These are phyloP conservation scores for Alloscopus bannaensis DNA, from an alignment of 2,888 invertebrate species.

Conservation along the genomic window DNA sequence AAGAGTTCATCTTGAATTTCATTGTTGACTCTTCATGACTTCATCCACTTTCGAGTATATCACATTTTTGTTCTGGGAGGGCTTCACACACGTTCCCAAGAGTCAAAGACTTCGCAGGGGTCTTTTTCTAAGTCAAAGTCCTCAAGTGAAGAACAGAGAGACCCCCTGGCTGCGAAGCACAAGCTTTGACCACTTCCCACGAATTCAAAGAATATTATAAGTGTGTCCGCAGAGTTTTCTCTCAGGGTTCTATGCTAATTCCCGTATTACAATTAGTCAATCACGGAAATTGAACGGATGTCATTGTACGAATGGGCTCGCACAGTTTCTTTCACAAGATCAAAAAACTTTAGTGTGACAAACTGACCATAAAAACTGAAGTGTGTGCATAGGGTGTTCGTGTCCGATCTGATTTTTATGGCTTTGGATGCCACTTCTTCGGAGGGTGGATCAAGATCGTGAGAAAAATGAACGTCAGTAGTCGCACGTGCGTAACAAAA, in stretches of 20 bases:
- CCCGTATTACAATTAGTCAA: conserved; percentile 50
- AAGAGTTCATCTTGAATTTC: not conserved
- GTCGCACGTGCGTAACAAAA: conserved; percentile 52
- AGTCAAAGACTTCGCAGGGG: conserved; percentile 46
- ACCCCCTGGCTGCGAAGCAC: conserved; percentile 56
- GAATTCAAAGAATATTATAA: not conserved
- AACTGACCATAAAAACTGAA: conserved; percentile 52
- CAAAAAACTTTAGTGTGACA: conserved; percentile 30
- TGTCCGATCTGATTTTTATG: conserved; percentile 34
- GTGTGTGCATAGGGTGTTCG: conserved; percentile 34
- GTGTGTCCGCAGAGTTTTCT: not conserved
- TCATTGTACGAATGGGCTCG: not conserved
- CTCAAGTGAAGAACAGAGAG: conserved; percentile 48
- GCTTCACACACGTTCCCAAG: conserved; percentile 42
- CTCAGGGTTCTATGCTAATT: conserved; percentile 38
- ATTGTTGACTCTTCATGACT: no score
- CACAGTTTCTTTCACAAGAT: not conserved
- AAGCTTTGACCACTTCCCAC: conserved; percentile 61
- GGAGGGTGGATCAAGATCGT: conserved; percentile 38
- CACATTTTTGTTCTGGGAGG: conserved; percentile 60
- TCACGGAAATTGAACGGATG: conserved; percentile 31
- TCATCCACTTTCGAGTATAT: no score
- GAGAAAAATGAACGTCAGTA: conserved; percentile 34
- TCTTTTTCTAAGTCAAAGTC: conserved; percentile 51
- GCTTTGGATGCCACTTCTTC: conserved; percentile 15